Conservation (phyloP, 2,797 vertebrate species). For the Sorex maritimensis region DNA sequence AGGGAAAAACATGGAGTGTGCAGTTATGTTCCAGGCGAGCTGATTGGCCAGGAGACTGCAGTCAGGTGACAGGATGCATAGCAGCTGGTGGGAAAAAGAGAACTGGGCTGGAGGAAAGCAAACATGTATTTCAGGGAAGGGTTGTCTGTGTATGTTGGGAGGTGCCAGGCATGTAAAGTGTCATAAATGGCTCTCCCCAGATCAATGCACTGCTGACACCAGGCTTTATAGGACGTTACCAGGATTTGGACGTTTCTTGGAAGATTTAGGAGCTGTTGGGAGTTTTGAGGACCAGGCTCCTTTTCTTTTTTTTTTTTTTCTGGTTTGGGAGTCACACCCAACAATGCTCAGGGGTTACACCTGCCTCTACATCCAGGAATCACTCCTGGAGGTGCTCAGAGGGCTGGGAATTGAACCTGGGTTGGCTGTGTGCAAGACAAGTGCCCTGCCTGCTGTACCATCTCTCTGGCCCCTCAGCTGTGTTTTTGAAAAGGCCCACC, state of each 20-base stretch:
- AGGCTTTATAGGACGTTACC: not conserved
- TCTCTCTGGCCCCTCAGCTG: not conserved
- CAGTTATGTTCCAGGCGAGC: not conserved
- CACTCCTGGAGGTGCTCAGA: too few species aligned
- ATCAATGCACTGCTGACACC: not conserved
- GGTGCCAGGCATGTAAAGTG: not conserved
- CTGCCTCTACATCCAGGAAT: too few species aligned
- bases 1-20: not conserved
- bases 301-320: too few species aligned
- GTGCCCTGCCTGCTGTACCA: too few species aligned
- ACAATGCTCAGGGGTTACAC: too few species aligned
- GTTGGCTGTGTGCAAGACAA: too few species aligned
- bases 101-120: not conserved
- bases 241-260: not conserved
- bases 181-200: not conserved
- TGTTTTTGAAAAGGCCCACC: not conserved
- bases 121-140: accelerated
- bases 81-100: not conserved
- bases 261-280: not conserved
- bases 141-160: not conserved
- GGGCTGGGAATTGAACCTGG: too few species aligned
- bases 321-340: too few species aligned
- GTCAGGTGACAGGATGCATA: not conserved
- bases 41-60: not conserved
- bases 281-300: not conserved